Evolutionary conservation across 2,888 invertebrate species (phyloP), one percentile per base, ranked within the genome.

Genomic region (Graphium colonna): DNA sequence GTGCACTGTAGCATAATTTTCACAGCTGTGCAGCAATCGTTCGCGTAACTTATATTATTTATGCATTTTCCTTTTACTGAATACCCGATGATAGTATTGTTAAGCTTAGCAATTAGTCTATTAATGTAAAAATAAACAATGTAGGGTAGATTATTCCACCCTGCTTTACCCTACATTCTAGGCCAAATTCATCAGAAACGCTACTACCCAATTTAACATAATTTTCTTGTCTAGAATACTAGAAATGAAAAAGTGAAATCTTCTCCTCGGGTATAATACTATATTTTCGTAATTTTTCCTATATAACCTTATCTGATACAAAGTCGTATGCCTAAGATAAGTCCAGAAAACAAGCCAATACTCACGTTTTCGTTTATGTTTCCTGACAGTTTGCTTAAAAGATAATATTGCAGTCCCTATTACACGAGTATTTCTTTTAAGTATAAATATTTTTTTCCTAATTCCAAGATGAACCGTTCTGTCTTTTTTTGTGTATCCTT

Each of bases 201-300:
- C 26, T 15, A 1, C 43, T 53, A 0, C 52, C 59, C 63, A 62
- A 64, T 26, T 49, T 45, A 0, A 64, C 59, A 8, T 1, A 1
- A 40, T 65, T 65, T 0, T n/a, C 13, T 26, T 64, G 62, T 10
- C 57, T 39, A 2, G 17, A 7, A 18, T 63, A 64, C 64, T 60
- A 66, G 28, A 47, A 60, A 13, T 48, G 56, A 16, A 65, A 50
- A 0, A 58, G 7, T 4, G 7, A 1, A 12, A 50, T 39, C 3
- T 58, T 5, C 10, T 53, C 52, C 0, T 3, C 0, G 1, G 63
- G 45, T 8, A 60, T 1, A 8, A 13, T 28, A 3, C 28, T 41
- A 0, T 60, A 39, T 9, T 42, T 43, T 8, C 31, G 13, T 13
- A 63, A 16, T 13, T 61, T 61, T 3, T 26, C 16, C 63, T 58